Conservation (phyloP, 2,888 invertebrate genomes). For the Heliconius ismenius region DNA sequence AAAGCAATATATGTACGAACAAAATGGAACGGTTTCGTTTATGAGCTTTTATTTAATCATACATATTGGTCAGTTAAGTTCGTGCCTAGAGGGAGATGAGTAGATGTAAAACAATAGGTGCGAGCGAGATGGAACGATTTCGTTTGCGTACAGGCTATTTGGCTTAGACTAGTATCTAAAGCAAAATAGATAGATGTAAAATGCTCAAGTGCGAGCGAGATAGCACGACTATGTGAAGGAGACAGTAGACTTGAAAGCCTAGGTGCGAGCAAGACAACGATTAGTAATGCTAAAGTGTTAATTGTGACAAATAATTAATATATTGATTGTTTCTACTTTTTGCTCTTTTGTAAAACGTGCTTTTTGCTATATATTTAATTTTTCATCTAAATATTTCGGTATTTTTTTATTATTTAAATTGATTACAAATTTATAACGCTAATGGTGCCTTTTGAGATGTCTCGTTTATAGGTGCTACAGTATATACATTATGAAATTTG, state of each 20-base stretch:
- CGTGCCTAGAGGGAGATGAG: conserved; percentile 2
- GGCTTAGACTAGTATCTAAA: not conserved
- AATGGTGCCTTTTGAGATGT: conserved; percentile 46
- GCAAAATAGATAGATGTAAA: not conserved
- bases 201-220: conserved; percentile 2
- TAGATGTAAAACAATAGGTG: not conserved
- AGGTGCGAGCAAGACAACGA: not conserved
- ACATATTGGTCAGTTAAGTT: not conserved
- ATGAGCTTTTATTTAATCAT: not conserved
- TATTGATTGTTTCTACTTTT: not conserved
- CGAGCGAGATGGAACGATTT: not conserved
- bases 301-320: not conserved
- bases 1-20: not conserved
- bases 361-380: not conserved
- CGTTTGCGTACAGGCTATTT: not conserved
- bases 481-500: conserved; percentile 40
- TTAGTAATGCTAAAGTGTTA: not conserved
- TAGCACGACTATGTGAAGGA: not conserved
- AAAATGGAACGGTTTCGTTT: not conserved
- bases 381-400: not conserved
- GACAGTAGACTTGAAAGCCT: not conserved
- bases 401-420: not conserved
- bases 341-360: not conserved
- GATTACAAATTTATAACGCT: conserved; percentile 16
- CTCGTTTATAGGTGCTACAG: conserved; percentile 42